Evolutionary conservation across 2,888 invertebrate genomes (phyloP), one percentile per base, ranked within the genome.

Genomic region (Cacoxenus indagator): DNA sequence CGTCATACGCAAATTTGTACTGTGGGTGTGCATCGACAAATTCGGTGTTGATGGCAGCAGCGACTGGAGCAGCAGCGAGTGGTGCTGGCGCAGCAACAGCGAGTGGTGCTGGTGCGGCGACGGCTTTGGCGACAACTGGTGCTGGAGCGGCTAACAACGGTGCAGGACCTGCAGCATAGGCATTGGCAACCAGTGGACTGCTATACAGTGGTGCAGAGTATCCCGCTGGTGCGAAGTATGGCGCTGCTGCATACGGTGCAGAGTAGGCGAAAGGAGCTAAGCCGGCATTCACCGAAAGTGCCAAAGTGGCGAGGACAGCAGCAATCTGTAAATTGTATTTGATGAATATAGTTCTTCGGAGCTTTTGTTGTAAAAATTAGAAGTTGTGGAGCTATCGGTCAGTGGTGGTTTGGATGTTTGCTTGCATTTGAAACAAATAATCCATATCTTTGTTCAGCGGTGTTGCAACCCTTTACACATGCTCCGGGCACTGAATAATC

Each of bases 251-350:
- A 11, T 67, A 68, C 2, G 67, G 66, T 9, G 67, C 45, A 31
- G 73, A 66, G 31, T 70, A 68, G 6, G 72, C 70, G 62, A 74
- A 59, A 43, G 75, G 68, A 24, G 84, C 78, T 54, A 87, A 70
- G 77, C 87, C 86, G 67, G 86, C 88, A 71, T 84, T 85, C 59
- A 83, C 86, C 45, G 85, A 78, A 19, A 87, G 77, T 57, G 87
- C 87, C 84, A 89, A 79, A 62, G 86, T 85, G 80, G 86, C 86
- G 66, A 88, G 75, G 73, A 88, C 83, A 81, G 87, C 86, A 82
- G 86, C 84, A 83, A 85, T 76, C 86, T 87, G 75, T 17, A 77
- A 76, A 61, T 19, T n/a, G n/a, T n/a, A n/a, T n/a, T n/a, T n/a
- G n/a, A n/a, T n/a, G n/a, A n/a, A n/a, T n/a, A n/a, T n/a, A n/a